Conservation (phyloP, 2,888 invertebrate genomes). For the Ptilodon capucinus region DNA sequence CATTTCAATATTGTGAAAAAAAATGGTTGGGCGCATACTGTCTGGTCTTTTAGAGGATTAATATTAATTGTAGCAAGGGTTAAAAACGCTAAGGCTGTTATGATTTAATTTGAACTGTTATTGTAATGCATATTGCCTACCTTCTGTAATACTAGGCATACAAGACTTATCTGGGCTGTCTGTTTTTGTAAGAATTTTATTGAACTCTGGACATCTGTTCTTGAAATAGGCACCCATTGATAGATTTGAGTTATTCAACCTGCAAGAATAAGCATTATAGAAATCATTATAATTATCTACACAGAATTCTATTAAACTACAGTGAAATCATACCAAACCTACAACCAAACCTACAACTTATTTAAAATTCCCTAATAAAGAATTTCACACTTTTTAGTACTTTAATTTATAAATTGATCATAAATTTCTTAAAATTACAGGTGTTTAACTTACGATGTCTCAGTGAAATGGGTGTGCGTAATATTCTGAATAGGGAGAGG, state of each 20-base stretch:
- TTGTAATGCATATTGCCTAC: slow-evolving; percentile 43
- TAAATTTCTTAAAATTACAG: too few species aligned
- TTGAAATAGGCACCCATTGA: slow-evolving; percentile 72
- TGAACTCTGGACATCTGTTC: slow-evolving; percentile 63
- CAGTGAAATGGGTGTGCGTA: slow-evolving; percentile 43
- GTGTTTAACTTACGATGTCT: slow-evolving; percentile 51
- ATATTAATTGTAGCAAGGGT: too few species aligned
- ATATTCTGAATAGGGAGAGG: slow-evolving; percentile 56
- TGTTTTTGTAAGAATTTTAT: slow-evolving; percentile 51
- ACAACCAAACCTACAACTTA: too few species aligned
- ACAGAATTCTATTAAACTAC: too few species aligned
- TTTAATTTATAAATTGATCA: too few species aligned
- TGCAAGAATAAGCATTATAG: slow-evolving; percentile 29
- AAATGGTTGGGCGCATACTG: too few species aligned
- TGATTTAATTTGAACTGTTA: background rate
- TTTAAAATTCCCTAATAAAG: too few species aligned
- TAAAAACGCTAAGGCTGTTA: too few species aligned
- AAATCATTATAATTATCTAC: background rate
- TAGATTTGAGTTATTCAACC: slow-evolving; percentile 53
- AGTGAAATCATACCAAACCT: too few species aligned
- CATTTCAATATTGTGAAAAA: too few species aligned
- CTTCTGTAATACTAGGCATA: slow-evolving; percentile 64
- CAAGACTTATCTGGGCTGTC: slow-evolving; percentile 62
- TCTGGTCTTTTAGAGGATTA: too few species aligned
- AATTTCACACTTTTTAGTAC: too few species aligned